Conservation (phyloP, 2,888 invertebrate genomes). For the Zelleria hepariella region DNA sequence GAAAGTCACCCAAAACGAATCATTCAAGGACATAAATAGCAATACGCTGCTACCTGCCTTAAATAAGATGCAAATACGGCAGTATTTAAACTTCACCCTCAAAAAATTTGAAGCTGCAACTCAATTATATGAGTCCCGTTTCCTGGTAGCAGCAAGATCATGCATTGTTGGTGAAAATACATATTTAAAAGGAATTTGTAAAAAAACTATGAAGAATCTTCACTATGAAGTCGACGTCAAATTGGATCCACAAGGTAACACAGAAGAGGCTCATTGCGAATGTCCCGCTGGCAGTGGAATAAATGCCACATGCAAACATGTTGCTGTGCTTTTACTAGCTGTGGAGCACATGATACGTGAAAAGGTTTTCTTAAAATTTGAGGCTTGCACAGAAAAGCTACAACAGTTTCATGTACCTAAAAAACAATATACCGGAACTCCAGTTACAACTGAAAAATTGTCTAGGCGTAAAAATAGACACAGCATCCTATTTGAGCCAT, state of each 20-base stretch:
- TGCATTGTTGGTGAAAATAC: background rate
- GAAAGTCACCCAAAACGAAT: background rate
- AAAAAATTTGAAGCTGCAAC: conserved; percentile 6
- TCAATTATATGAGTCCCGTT: conserved; percentile 5
- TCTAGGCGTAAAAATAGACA: background rate
- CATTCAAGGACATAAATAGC: background rate
- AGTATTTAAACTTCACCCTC: background rate
- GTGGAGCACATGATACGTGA: background rate
- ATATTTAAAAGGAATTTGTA: conserved; percentile 6
- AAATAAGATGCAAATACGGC: background rate
- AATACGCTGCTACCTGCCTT: background rate
- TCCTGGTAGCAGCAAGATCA: background rate
- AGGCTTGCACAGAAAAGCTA: conserved; percentile 4
- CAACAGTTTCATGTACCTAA: conserved; percentile 6
- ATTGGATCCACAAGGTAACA: conserved; percentile 3
- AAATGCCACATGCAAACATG: conserved; percentile 5
- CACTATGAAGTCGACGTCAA: conserved; percentile 8
- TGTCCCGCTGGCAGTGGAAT: conserved; percentile 1
- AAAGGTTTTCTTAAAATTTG: background rate
- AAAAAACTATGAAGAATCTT: conserved; percentile 4
- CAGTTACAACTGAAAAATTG: conserved; percentile 6
- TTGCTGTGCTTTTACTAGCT: conserved; percentile 5
- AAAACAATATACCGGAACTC: conserved; percentile 3
- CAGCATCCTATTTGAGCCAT: background rate
- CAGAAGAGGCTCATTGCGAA: conserved; percentile 6